phyloP scores from a whole-genome alignment of 2,888 invertebrate genomes.

The Ophioninae sp. region DNA sequence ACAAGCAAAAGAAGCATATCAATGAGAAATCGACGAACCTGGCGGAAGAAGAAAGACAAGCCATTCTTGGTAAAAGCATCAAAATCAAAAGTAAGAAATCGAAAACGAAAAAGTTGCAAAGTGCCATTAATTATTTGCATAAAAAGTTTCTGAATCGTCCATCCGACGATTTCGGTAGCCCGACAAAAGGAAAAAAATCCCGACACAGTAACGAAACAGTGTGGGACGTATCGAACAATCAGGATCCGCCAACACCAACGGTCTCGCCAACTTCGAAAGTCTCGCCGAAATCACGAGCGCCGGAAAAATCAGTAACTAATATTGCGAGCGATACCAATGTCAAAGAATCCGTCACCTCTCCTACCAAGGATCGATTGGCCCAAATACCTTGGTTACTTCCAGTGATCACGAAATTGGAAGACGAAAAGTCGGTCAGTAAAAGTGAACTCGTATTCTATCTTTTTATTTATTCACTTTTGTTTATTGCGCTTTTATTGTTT shows the following conservation, averaged over 20 bases:
- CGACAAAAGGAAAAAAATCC: slow-evolving; percentile 45
- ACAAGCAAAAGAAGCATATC: slow-evolving; percentile 47
- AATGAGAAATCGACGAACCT: slow-evolving; percentile 12
- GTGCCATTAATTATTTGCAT: slow-evolving; percentile 56
- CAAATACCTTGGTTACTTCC: slow-evolving; percentile 67
- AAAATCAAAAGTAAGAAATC: slow-evolving; percentile 70
- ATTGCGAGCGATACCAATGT: neutral
- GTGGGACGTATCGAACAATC: slow-evolving; percentile 41
- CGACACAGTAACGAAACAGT: slow-evolving; percentile 31
- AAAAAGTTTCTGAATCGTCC: slow-evolving; percentile 54
- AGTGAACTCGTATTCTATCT: neutral
- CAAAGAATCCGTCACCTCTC: slow-evolving; percentile 13
- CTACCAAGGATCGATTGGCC: slow-evolving; percentile 18
- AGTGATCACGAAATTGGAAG: slow-evolving; percentile 68
- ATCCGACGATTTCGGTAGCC: slow-evolving; percentile 16
- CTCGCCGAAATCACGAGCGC: slow-evolving; percentile 7
- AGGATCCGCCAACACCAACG: slow-evolving; percentile 46
- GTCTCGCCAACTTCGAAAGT: slow-evolving; percentile 24
- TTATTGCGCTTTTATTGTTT: neutral
- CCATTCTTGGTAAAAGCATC: slow-evolving; percentile 26
- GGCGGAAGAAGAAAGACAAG: neutral
- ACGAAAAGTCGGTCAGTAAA: slow-evolving; percentile 67
- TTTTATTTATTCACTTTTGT: neutral
- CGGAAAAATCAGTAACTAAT: neutral
- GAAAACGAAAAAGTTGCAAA: slow-evolving; percentile 65